Base-by-base conservation (phyloP, 1,140 invertebrate species). In the Matsumurasca onukii region DNA sequence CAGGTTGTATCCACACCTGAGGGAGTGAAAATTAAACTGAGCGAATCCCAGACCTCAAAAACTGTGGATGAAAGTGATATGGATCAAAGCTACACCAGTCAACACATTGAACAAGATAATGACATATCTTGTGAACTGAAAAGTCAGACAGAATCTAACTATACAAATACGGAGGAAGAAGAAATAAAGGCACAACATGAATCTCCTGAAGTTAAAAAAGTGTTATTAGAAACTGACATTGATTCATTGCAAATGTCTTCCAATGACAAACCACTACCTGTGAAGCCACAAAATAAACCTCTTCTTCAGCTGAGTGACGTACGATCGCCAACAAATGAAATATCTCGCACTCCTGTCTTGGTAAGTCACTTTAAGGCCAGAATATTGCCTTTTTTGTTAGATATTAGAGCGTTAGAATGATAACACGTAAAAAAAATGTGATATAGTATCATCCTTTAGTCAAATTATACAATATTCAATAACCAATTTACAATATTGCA, bases 21-120 rank as follows among this genome's bases (percentile, higher is more conserved):
- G 3, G 55, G 55, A 59, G 55, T 59, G 55, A 59, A 59, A 59
- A n/a, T n/a, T n/a, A n/a, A n/a, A n/a, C n/a, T n/a, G n/a, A n/a
- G n/a, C n/a, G n/a, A n/a, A n/a, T n/a, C n/a, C n/a, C n/a, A n/a
- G n/a, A 22, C 55, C 34, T 9, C 17, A 39, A 39, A 5, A 5
- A 39, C 5, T 39, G 34, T 17, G 34, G 34, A 9, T 39, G 34
- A 39, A 39, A 9, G 34, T n/a, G n/a, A n/a, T n/a, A n/a, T n/a
- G n/a, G n/a, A n/a, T n/a, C 34, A 39, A 5, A 17, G 5, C 34
- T 39, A 39, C 34, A 39, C 5, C 5, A 39, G 34, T 39, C 5
- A 39, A 39, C 5, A 39, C 34, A 39, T 5, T 39, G 17, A 9
- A 5, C 34, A 39, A 39, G 34, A 39, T 17, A 5, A 39, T 9